phyloP scores from a whole-genome alignment of 2,113 vertebrate species.

The Calyptomena viridis region DNA sequence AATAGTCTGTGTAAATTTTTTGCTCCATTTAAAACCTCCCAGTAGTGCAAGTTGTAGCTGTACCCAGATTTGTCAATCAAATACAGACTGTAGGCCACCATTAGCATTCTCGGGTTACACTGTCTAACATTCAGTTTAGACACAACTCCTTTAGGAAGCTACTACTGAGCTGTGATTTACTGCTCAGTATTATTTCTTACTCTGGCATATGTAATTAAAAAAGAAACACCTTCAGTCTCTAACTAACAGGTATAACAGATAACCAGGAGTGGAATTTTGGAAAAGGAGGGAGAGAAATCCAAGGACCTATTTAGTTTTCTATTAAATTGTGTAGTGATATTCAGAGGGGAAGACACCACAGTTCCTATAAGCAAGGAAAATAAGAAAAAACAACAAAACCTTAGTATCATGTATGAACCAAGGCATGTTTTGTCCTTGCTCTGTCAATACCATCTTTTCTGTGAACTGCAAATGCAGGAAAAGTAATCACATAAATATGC shows the following conservation, averaged over 20 bases:
- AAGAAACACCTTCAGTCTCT: not conserved
- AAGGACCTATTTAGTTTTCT: not conserved
- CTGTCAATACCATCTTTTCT: not conserved
- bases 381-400: not conserved
- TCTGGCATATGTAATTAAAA: not conserved
- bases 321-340: not conserved
- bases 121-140: not conserved
- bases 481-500: not conserved
- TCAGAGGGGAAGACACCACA: not conserved
- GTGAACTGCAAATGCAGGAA: not conserved
- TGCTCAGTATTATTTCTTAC: not conserved
- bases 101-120: not conserved
- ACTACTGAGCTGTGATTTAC: not conserved
- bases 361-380: not conserved
- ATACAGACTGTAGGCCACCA: not conserved
- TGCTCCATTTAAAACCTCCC: not conserved
- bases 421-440: not conserved
- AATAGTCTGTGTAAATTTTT: not conserved
- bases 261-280: not conserved
- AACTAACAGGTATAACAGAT: not conserved
- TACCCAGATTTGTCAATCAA: not conserved
- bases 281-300: not conserved
- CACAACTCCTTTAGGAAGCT: not conserved
- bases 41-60: not conserved
- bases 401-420: not conserved